Conservation (phyloP, 2,113 vertebrate genomes). For the Bos taurus region ARS-UCD2.0 NC_037349.1:8471001-8471500, state of each 20-base stretch:
- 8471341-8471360: neutral
- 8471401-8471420: neutral
- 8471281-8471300: neutral
- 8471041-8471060: neutral
- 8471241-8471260: neutral
- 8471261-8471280: neutral
- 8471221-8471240: neutral
- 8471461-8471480: neutral
- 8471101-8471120: conserved; percentile 23
- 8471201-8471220: neutral
- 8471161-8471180: neutral
- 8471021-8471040: neutral
- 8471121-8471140: neutral
- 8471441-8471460: neutral
- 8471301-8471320: neutral
- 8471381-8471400: neutral
- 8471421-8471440: neutral
- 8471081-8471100: conserved; percentile 35
- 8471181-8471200: neutral
- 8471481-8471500: neutral
- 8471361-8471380: neutral
- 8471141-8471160: neutral
- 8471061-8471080: conserved; percentile 4
- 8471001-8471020: neutral
- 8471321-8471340: neutral